phyloP scores from a whole-genome alignment of 2,797 vertebrate genomes.

The Macropus fuliginosus region DNA sequence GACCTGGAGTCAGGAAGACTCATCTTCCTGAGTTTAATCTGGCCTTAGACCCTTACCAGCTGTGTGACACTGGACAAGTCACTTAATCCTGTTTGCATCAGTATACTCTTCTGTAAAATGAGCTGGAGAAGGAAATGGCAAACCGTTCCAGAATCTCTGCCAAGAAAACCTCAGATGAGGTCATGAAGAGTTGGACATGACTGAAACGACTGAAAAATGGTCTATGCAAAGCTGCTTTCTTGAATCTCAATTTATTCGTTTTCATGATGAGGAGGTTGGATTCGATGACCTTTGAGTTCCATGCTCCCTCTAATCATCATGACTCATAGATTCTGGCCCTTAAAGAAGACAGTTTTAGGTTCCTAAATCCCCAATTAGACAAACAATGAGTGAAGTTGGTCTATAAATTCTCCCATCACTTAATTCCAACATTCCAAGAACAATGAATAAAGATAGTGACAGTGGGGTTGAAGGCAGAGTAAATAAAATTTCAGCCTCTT shows the following conservation, averaged over 20 bases:
- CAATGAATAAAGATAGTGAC: background rate
- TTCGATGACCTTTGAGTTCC: background rate
- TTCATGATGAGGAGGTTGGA: background rate
- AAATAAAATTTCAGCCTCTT: background rate
- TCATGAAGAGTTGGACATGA: background rate
- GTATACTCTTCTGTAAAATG: background rate
- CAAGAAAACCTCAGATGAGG: background rate
- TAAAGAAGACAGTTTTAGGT: background rate
- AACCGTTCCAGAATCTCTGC: background rate
- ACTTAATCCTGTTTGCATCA: background rate
- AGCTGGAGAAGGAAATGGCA: background rate
- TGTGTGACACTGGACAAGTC: background rate
- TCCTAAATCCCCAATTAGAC: conserved; percentile 2
- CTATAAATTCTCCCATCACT: background rate
- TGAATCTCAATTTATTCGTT: background rate
- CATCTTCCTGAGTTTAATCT: background rate
- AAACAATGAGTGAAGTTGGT: background rate
- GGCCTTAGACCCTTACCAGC: background rate
- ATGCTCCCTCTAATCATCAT: background rate
- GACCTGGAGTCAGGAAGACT: too few relatives aligned
- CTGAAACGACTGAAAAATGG: background rate
- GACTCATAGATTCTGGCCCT: background rate
- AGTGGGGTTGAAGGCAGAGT: background rate
- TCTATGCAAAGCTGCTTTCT: background rate
- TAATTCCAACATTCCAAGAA: conserved; percentile 14